Evolutionary conservation across 2,888 invertebrate genomes (phyloP).

Genomic region (Agrotis puta): DNA sequence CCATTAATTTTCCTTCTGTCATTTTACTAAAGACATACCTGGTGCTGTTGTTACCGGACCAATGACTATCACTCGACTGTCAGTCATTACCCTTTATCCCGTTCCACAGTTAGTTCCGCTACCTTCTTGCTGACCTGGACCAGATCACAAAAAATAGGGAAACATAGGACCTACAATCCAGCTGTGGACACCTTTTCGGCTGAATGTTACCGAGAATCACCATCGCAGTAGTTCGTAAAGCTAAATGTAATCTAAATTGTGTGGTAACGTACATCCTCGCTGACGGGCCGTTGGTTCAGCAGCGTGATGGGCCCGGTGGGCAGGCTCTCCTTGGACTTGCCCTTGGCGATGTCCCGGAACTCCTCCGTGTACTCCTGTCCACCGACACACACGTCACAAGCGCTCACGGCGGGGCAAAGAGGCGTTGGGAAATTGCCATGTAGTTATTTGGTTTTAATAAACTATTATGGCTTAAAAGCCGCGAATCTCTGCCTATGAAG

Average conservation of each 20-base stretch:
- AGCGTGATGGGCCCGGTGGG: conserved; percentile 98
- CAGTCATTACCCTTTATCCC: too few species aligned
- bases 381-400: conserved; percentile 85
- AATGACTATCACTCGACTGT: background rate
- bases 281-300: conserved; percentile 98
- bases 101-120: background rate
- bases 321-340: conserved; percentile 97
- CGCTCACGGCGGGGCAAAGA: conserved; percentile 81
- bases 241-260: conserved; percentile 39
- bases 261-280: conserved; percentile 96
- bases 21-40: conserved; percentile 11
- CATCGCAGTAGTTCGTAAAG: conserved; percentile 50
- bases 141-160: too few species aligned
- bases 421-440: conserved; percentile 72
- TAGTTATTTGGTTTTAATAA: too few species aligned
- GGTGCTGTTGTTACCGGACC: too few species aligned
- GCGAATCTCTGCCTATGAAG: background rate
- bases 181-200: too few species aligned
- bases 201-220: conserved; percentile 7
- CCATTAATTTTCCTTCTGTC: background rate
- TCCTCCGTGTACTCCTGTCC: conserved; percentile 98
- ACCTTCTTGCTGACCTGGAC: background rate
- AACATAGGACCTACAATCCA: too few species aligned
- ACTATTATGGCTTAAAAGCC: too few species aligned
- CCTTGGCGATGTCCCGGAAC: conserved; percentile 98